Conservation (phyloP, 2,888 invertebrate genomes). For the Rhingia rostrata region DNA sequence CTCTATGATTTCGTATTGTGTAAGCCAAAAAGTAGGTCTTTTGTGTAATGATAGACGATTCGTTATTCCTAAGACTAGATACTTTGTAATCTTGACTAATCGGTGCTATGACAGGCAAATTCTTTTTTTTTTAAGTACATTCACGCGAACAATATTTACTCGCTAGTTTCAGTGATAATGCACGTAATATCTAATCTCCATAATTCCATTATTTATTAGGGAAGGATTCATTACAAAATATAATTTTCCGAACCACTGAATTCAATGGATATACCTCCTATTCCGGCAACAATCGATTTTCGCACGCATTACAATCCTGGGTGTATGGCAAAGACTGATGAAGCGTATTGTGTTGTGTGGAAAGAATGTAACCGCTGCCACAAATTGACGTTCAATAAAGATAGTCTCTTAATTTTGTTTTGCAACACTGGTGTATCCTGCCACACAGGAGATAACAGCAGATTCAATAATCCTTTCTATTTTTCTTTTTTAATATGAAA, state of each 20-base stretch:
- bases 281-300: conserved; percentile 69
- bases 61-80: not conserved
- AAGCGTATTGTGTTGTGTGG: conserved; percentile 10
- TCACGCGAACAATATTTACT: conserved; percentile 2
- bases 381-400: conserved; percentile 60
- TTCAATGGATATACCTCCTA: conserved; percentile 74
- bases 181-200: conserved; percentile 77
- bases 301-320: conserved; percentile 57
- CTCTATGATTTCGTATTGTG: too few species aligned
- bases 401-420: conserved; percentile 62
- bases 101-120: conserved; percentile 12
- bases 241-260: conserved; percentile 82
- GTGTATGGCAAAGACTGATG: conserved; percentile 7
- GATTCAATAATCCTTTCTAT: conserved; percentile 62
- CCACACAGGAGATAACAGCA: conserved; percentile 58
- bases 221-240: conserved; percentile 78
- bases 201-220: conserved; percentile 82
- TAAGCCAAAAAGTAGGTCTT: too few species aligned
- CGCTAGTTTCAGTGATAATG: conserved; percentile 54
- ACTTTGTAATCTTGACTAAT: conserved; percentile 30
- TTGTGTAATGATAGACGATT: too few species aligned
- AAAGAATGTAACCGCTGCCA: conserved; percentile 34
- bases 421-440: conserved; percentile 50
- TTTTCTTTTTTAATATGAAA: conserved; percentile 1
- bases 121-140: conserved; percentile 11